phyloP scores from a whole-genome alignment of 2,797 vertebrate species.

The Carcharodon carcharias region DNA sequence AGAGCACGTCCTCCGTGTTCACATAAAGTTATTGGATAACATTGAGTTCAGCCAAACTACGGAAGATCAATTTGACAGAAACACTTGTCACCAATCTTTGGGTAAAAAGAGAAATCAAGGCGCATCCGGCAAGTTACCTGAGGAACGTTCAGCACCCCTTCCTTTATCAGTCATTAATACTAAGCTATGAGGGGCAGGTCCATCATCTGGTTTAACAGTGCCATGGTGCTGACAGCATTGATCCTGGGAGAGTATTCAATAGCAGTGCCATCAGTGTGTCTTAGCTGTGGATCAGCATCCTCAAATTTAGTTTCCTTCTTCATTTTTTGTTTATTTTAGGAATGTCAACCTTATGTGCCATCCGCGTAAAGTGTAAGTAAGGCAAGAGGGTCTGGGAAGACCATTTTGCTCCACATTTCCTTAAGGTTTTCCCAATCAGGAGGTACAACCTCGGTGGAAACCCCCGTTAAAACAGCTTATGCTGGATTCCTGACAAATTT shows the following conservation, averaged over 20 bases:
- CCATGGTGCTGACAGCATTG: neutral
- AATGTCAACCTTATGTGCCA: neutral
- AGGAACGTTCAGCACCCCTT: no score
- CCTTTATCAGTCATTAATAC: neutral
- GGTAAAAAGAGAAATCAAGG: neutral
- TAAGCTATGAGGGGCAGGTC: neutral
- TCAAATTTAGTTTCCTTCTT: neutral
- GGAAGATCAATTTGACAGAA: neutral
- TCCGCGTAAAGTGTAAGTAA: neutral
- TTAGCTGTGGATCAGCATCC: neutral
- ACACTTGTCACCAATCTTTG: neutral
- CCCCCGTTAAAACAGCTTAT: neutral
- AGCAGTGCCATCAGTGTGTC: neutral
- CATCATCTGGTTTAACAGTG: neutral
- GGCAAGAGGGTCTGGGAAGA: neutral
- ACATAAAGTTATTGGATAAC: neutral
- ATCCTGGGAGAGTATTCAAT: neutral
- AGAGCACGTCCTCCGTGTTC: neutral
- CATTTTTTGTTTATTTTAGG: neutral
- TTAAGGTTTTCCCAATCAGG: neutral
- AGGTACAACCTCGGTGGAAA: neutral
- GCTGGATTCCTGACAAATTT: neutral
- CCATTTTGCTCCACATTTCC: neutral
- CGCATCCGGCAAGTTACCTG: neutral
- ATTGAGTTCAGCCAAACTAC: neutral